Evolutionary conservation across 2,113 vertebrate species (phyloP).

Genomic region (Oplegnathus fasciatus): DNA sequence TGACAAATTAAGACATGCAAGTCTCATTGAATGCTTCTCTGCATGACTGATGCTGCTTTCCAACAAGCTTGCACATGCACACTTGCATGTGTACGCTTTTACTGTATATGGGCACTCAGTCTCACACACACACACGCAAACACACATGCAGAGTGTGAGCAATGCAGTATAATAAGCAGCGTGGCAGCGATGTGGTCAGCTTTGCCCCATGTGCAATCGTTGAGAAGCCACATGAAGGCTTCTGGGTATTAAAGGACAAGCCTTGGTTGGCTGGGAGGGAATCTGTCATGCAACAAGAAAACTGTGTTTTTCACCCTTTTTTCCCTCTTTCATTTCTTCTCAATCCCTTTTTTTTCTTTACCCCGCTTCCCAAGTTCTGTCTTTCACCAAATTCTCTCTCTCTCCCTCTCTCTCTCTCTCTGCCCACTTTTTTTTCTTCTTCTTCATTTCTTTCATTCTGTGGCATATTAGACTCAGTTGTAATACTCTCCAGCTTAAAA

Average conservation of each 20-base stretch:
- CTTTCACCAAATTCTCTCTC: conserved; percentile 68
- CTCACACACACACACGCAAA: conserved; percentile 63
- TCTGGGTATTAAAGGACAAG: conserved; percentile 90
- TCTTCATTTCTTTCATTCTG: conserved; percentile 76
- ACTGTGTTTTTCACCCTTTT: conserved; percentile 84
- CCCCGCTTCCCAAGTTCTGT: conserved; percentile 63
- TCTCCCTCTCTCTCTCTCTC: conserved; percentile 44
- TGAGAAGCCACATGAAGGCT: conserved; percentile 86
- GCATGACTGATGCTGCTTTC: conserved; percentile 69
- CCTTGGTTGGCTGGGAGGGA: conserved; percentile 88
- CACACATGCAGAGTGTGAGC: conserved; percentile 79
- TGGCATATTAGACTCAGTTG: conserved; percentile 81
- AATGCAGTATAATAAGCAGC: conserved; percentile 86
- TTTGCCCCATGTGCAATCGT: conserved; percentile 85
- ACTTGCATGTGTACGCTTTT: conserved; percentile 45
- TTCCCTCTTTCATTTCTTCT: conserved; percentile 68
- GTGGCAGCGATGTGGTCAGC: conserved; percentile 83
- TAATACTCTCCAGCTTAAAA: conserved; percentile 80
- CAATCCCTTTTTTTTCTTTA: conserved; percentile 54
- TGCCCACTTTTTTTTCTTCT: conserved; percentile 58
- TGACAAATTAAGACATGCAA: conserved; percentile 83
- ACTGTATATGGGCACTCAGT: conserved; percentile 54
- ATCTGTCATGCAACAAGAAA: conserved; percentile 88
- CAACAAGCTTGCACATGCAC: conserved; percentile 45
- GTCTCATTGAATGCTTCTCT: conserved; percentile 74